Conservation (phyloP, 2,113 vertebrate genomes). For the Microcebus tavaratra region DNA sequence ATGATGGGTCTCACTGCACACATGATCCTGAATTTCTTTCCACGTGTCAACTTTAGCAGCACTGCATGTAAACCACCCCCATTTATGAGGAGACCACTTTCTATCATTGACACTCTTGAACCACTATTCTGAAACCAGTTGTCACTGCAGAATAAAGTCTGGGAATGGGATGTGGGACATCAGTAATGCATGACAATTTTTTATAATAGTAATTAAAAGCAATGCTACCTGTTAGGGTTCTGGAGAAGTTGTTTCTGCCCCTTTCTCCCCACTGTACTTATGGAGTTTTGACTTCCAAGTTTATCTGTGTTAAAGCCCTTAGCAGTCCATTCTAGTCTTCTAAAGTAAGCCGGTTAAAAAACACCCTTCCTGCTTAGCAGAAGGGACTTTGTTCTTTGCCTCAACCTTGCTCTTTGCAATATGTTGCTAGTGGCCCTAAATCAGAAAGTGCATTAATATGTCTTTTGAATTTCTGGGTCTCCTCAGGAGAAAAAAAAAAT, state of each 20-base stretch:
- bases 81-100: neutral
- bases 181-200: neutral
- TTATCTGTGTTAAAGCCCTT: neutral
- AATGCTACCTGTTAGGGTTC: neutral
- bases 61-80: neutral
- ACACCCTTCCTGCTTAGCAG: conserved; percentile 20
- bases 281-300: neutral
- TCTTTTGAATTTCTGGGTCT: conserved; percentile 65
- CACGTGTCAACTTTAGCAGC: neutral
- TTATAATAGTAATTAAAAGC: neutral
- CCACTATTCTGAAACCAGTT: neutral
- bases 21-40: neutral
- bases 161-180: neutral
- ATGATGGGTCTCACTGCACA: neutral
- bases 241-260: neutral
- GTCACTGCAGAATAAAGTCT: neutral
- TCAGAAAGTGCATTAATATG: conserved; percentile 67
- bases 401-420: conserved; percentile 59
- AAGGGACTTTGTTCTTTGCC: conserved; percentile 41
- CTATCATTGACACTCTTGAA: neutral
- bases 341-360: conserved; percentile 43
- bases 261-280: neutral
- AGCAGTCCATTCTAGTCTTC: neutral
- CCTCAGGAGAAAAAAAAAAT: neutral
- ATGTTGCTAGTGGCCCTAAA: conserved; percentile 59